Conservation (phyloP, 2,888 invertebrate species). For the Heteromyza rotundicornis region DNA sequence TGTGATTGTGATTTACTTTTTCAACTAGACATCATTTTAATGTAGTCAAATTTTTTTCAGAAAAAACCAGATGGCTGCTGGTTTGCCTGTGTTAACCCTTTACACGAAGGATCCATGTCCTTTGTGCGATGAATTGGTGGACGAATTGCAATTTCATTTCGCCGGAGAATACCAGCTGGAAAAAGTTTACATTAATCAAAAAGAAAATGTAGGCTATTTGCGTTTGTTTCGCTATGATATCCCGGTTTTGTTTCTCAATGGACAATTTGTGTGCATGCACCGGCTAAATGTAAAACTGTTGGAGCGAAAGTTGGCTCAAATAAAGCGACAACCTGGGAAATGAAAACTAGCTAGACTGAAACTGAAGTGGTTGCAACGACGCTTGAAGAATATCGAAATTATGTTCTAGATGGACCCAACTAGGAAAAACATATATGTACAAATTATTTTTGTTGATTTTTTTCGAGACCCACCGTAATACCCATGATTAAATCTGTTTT, state of each 20-base stretch:
- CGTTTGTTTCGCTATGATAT: constrained; percentile 82
- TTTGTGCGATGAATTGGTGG: constrained; percentile 80
- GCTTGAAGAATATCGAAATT: too few relatives aligned
- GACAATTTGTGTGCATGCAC: constrained; percentile 81
- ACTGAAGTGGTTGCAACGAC: too few relatives aligned
- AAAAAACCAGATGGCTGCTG: background rate
- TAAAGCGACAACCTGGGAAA: too few relatives aligned
- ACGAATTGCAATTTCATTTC: constrained; percentile 68
- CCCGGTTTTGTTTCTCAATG: constrained; percentile 86
- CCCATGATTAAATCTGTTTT: too few relatives aligned
- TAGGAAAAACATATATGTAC: too few relatives aligned
- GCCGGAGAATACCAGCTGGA: constrained; percentile 70
- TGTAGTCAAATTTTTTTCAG: constrained; percentile 9
- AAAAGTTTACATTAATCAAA: constrained; percentile 77
- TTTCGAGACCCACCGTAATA: too few relatives aligned
- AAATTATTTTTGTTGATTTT: too few relatives aligned
- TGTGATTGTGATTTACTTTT: constrained; percentile 68
- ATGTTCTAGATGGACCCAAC: too few relatives aligned
- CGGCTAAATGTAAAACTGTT: constrained; percentile 69
- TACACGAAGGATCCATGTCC: constrained; percentile 84
- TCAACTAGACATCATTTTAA: background rate
- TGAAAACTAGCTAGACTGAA: too few relatives aligned
- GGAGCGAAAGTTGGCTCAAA: too few relatives aligned
- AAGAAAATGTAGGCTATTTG: constrained; percentile 75
- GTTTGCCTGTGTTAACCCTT: constrained; percentile 72